Conservation (phyloP, 2,797 vertebrate species). For the Poecilia gillii region DNA sequence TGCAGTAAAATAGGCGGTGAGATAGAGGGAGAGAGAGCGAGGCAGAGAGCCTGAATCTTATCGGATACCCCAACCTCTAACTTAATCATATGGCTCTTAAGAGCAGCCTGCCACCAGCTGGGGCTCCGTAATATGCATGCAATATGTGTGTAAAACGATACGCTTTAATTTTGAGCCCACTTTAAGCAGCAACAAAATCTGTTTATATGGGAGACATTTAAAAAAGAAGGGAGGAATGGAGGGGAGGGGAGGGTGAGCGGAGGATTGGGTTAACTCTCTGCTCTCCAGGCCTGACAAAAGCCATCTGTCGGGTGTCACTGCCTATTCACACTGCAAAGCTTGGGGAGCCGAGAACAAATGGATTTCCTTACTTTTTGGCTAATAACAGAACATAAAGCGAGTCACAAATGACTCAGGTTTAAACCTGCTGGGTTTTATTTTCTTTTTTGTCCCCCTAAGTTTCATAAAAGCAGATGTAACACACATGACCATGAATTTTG, state of each 20-base stretch:
- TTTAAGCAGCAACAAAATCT: conserved; percentile 95
- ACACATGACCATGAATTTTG: neutral
- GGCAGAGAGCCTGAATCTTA: conserved; percentile 88
- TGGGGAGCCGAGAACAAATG: conserved; percentile 24
- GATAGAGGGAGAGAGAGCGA: conserved; percentile 60
- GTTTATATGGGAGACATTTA: conserved; percentile 86
- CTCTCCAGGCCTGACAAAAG: conserved; percentile 76
- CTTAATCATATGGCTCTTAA: conserved; percentile 99
- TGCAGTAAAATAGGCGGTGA: conserved; percentile 94
- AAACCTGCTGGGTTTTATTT: neutral
- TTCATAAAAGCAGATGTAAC: neutral
- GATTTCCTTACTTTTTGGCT: neutral
- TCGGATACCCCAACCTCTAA: conserved; percentile 96
- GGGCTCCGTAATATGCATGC: conserved; percentile 97
- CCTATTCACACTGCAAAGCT: conserved; percentile 43
- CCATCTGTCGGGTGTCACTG: conserved; percentile 79
- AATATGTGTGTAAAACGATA: conserved; percentile 99
- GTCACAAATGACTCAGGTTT: conserved; percentile 1
- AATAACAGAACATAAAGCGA: neutral
- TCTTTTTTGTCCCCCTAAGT: neutral
- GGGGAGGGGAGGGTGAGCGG: conserved; percentile 62
- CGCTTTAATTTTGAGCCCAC: conserved; percentile 97
- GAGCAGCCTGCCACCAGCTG: conserved; percentile 97
- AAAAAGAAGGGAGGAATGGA: conserved; percentile 69
- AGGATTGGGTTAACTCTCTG: conserved; percentile 83